Percentiles rank a stretch among this genome's conserved stretches.
phyloP scores from a whole-genome alignment of 2,797 vertebrate species.

The Gorsachius magnificus region DNA sequence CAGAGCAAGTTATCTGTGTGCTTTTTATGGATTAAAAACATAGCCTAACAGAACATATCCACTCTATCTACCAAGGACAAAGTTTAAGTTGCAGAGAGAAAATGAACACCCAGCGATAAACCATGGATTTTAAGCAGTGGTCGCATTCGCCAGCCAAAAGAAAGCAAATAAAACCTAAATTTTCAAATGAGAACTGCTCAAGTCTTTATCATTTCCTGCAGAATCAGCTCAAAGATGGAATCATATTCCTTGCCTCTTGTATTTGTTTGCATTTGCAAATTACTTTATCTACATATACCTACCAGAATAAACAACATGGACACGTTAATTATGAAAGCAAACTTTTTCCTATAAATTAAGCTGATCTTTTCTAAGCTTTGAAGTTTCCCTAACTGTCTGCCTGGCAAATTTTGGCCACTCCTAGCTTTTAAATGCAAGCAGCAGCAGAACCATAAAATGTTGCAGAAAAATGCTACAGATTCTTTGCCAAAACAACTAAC shows the following conservation, averaged over 20 bases:
- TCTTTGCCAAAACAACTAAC: not conserved
- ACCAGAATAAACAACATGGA: not conserved
- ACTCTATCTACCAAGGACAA: not conserved
- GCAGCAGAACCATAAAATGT: not conserved
- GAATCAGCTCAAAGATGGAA: not conserved
- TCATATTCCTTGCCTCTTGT: not conserved
- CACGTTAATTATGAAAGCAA: not conserved
- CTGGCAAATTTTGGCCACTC: not conserved
- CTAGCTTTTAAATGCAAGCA: not conserved
- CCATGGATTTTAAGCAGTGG: not conserved
- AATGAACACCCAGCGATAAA: not conserved
- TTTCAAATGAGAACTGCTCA: not conserved
- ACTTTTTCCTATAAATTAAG: not conserved
- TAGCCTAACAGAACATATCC: conserved; percentile 12
- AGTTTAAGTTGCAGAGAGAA: conserved; percentile 9
- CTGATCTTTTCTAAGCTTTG: not conserved
- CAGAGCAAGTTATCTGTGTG: conserved; percentile 7
- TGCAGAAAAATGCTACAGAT: not conserved
- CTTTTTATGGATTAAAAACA: not conserved
- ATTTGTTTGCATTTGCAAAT: conserved; percentile 19
- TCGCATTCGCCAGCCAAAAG: not conserved
- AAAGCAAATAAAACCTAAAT: not conserved
- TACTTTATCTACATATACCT: not conserved
- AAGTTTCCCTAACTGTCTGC: not conserved
- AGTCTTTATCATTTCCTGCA: not conserved